These are phyloP conservation scores for Myiotriccus ornatus DNA, from an alignment of 2,797 vertebrate species.

Conservation along the genomic window DNA sequence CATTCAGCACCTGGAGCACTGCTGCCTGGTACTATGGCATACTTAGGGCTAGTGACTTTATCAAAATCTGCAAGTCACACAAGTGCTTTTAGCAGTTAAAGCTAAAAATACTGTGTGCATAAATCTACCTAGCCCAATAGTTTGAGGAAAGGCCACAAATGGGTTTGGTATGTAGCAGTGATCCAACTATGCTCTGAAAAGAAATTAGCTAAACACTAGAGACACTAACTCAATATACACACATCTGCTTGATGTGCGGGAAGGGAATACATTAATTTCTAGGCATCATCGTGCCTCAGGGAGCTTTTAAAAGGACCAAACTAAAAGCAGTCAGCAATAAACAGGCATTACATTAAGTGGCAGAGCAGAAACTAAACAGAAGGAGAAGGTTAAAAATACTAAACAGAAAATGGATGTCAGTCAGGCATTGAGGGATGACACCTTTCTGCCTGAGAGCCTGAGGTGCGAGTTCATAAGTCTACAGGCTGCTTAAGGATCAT, in stretches of 20 bases:
- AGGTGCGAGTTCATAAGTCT: neutral
- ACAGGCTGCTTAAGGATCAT: neutral
- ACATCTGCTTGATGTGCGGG: conserved; percentile 46
- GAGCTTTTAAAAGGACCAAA: conserved; percentile 62
- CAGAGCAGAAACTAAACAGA: conserved; percentile 33
- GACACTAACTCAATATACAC: conserved; percentile 61
- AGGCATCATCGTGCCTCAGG: conserved; percentile 52
- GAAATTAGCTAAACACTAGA: conserved; percentile 7
- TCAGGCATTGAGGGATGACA: neutral
- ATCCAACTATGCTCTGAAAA: conserved; percentile 30
- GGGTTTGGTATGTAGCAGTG: conserved; percentile 4
- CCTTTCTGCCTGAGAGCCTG: neutral
- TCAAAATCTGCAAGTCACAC: conserved; percentile 4
- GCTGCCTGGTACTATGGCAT: neutral
- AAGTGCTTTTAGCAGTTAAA: neutral
- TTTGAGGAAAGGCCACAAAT: neutral
- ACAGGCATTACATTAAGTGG: conserved; percentile 53
- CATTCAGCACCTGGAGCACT: neutral
- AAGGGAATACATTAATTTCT: conserved; percentile 58
- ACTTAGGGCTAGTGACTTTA: neutral
- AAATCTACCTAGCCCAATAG: neutral
- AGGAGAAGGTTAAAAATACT: conserved; percentile 26
- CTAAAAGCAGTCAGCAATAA: conserved; percentile 62
- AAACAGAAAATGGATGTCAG: neutral
- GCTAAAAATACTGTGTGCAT: neutral